Evolutionary conservation across 64 coral and sea anemone genomes (phyloP).

Genomic region (Acropora yongei): DNA sequence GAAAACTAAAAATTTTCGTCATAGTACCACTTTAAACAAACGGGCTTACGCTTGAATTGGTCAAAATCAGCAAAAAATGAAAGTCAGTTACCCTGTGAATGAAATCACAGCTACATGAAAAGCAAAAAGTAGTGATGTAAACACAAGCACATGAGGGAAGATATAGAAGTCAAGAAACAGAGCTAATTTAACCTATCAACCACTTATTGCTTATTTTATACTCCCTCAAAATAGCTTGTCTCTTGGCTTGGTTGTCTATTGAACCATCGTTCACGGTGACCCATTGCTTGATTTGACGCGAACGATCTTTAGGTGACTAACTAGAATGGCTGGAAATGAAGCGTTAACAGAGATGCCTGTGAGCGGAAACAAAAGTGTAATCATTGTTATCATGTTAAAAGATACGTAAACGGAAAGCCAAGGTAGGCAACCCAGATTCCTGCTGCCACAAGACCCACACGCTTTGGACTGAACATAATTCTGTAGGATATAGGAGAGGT

Average conservation of each 20-base stretch:
- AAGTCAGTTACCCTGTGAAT: slow-evolving; percentile 71
- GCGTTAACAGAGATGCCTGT: slow-evolving; percentile 67
- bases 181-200: slow-evolving; percentile 56
- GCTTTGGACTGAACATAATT: slow-evolving; percentile 57
- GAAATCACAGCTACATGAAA: slow-evolving; percentile 65
- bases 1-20: too few relatives aligned
- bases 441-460: slow-evolving; percentile 50
- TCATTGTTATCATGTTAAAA: slow-evolving; percentile 59
- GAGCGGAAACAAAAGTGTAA: slow-evolving; percentile 81
- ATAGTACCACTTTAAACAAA: too few relatives aligned
- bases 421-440: slow-evolving; percentile 78
- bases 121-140: slow-evolving; percentile 80
- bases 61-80: slow-evolving; percentile 74
- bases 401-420: slow-evolving; percentile 73
- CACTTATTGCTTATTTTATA: slow-evolving; percentile 86
- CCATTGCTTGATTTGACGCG: slow-evolving; percentile 58
- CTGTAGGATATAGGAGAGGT: slow-evolving; percentile 69
- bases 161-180: slow-evolving; percentile 78
- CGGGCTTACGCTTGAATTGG: slow-evolving; percentile 79
- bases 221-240: slow-evolving; percentile 66
- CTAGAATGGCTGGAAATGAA: slow-evolving; percentile 68
- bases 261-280: slow-evolving; percentile 39
- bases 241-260: slow-evolving; percentile 62
- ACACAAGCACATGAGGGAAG: slow-evolving; percentile 68
- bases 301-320: slow-evolving; percentile 84